phyloP scores from a whole-genome alignment of 2,888 invertebrate species.

The Orchestes rusci region DNA sequence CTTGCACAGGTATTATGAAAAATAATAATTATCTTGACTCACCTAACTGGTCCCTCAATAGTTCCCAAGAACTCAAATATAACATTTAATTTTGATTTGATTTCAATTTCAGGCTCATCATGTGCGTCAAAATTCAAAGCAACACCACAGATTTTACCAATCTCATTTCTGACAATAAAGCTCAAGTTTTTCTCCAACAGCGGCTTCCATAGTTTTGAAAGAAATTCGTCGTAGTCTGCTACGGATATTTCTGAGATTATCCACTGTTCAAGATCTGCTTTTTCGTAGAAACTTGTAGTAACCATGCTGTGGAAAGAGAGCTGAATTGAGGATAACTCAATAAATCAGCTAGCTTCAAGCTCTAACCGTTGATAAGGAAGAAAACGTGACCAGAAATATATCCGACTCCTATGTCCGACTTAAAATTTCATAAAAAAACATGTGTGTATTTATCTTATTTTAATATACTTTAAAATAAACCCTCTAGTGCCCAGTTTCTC shows the following conservation, averaged over 20 bases:
- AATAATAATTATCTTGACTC: slow-evolving; percentile 23
- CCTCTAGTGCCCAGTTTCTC: no score
- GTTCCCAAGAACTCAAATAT: slow-evolving; percentile 74
- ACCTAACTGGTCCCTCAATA: slow-evolving; percentile 68
- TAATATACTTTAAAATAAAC: no score
- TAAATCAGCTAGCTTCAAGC: no score
- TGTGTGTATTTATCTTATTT: no score
- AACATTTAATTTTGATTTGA: slow-evolving; percentile 60
- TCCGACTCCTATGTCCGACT: no score
- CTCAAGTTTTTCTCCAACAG: slow-evolving; percentile 66
- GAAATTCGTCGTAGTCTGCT: slow-evolving; percentile 61
- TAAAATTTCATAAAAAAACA: no score
- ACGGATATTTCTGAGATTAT: slow-evolving; percentile 60
- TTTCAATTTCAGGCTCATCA: slow-evolving; percentile 68
- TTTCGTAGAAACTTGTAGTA: slow-evolving; percentile 75
- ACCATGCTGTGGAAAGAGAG: slow-evolving; percentile 57
- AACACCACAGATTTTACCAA: slow-evolving; percentile 58
- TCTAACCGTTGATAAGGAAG: no score
- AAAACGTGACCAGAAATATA: no score
- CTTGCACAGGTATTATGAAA: neutral
- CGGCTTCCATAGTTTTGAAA: slow-evolving; percentile 62
- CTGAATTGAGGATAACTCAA: no score
- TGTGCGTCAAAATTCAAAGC: slow-evolving; percentile 75
- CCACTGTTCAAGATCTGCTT: slow-evolving; percentile 79
- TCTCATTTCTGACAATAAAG: slow-evolving; percentile 54